phyloP scores from a whole-genome alignment of 2,888 invertebrate genomes.

The Biston stratarius region DNA sequence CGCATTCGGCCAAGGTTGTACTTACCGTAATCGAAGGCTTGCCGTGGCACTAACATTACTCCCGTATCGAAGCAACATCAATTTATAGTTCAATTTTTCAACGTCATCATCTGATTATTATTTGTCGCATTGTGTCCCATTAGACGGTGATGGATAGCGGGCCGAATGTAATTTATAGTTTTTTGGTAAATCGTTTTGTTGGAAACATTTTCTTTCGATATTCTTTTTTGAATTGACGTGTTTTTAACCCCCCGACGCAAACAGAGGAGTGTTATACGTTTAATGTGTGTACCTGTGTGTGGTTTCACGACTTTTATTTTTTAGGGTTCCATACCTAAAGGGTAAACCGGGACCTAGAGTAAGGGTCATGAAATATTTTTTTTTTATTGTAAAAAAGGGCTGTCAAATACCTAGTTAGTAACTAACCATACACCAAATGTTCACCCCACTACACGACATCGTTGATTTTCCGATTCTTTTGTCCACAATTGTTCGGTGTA shows the following conservation, averaged over 20 bases:
- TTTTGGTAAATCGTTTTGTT: conserved; percentile 9
- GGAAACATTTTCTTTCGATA: conserved; percentile 11
- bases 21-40: conserved; percentile 7
- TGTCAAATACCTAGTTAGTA: neutral
- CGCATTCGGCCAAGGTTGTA: neutral
- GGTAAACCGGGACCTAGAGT: no score
- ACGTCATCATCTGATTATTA: conserved; percentile 19
- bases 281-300: no score
- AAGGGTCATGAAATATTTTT: no score
- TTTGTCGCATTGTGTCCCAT: conserved; percentile 21
- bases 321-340: no score
- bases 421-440: neutral
- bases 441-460: neutral
- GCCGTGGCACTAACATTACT: neutral
- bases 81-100: conserved; percentile 22
- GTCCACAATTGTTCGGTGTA: neutral
- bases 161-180: conserved; percentile 19
- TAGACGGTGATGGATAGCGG: conserved; percentile 20
- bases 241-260: neutral
- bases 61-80: neutral
- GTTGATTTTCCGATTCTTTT: neutral
- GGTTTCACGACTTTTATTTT: no score
- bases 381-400: no score
- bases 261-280: no score
- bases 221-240: neutral